These are phyloP conservation scores for Tanytarsus gracilentus DNA, from an alignment of 2,888 invertebrate genomes.

Conservation along the genomic window DNA sequence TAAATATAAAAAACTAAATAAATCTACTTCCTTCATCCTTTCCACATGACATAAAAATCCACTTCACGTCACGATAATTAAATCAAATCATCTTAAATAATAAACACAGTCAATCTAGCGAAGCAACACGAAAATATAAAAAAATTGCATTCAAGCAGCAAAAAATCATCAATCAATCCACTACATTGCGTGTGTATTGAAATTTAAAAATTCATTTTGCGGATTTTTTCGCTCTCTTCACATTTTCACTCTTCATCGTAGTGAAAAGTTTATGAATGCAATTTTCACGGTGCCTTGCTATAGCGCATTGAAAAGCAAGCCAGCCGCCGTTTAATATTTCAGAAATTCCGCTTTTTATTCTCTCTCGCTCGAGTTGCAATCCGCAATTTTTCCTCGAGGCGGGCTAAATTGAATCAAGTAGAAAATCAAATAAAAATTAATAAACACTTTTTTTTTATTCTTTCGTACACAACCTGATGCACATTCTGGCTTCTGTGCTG, in stretches of 20 bases:
- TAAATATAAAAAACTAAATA: no score
- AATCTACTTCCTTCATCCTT: no score
- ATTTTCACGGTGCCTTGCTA: background rate
- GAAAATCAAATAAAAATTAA: constrained; percentile 22
- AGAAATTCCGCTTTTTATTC: background rate
- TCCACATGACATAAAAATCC: no score
- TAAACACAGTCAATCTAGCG: no score
- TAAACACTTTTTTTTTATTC: constrained; percentile 13
- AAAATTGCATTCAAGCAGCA: background rate
- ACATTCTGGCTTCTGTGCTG: no score
- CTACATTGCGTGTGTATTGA: background rate
- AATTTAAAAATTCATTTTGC: constrained; percentile 16
- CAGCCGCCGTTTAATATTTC: background rate
- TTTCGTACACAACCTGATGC: no score
- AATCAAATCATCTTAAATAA: background rate
- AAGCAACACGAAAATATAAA: background rate
- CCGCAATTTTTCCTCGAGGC: background rate
- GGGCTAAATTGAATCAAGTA: constrained; percentile 3
- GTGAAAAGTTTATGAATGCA: constrained; percentile 16
- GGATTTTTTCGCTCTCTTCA: no score
- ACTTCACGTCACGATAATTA: no score
- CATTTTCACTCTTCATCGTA: no score
- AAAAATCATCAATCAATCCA: background rate
- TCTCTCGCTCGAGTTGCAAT: background rate
- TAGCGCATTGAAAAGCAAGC: background rate